Base-by-base conservation (phyloP, 1,140 invertebrate species). In the Bombus turneri region DNA sequence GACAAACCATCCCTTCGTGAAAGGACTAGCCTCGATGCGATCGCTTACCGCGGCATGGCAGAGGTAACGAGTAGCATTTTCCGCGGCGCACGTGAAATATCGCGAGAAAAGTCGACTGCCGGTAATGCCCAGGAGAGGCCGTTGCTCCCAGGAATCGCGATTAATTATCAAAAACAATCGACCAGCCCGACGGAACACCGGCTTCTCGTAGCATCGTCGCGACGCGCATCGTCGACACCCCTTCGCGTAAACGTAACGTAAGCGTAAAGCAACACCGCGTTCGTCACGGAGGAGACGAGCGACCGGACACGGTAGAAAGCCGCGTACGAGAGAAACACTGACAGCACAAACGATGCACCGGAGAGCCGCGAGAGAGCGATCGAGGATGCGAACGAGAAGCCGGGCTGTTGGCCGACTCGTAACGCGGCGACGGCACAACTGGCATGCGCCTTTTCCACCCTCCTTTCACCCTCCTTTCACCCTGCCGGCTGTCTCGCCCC, bases 341-440 rank as follows among this genome's bases (percentile, higher is more conserved):
- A 66, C 10, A 22, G 2, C 69, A n/a, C 69, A 9, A 22, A 31
- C 39, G n/a, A 25, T 18, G 12, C 34, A 43, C 34, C 5, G 18
- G 47, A 37, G 47, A 34, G 43, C 2, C 43, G 34, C 8, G 66
- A 82, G 57, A 62, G 41, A 66, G n/a, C 34, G 64, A 25, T 15
- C 37, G 43, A n/a, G 47, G 62, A 59, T 31, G 28, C 62, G n/a
- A 31, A 79, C n/a, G 43, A 62, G 59, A 74, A n/a, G n/a, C 28
- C 28, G 15, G 64, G 64, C 39, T 43, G 90, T 88, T 91, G 83
- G 89, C 91, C 86, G 92, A 78, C 89, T 92, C 89, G 89, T 78
- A 92, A 86, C 93, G 91, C 92, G 91, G 89, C 92, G 90, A 90
- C 91, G 88, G 90, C 91, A 91, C 92, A 91, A 93, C 93, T 94